Evolutionary conservation across 2,888 invertebrate species (phyloP).

Genomic region (Loripinus fragilis): DNA sequence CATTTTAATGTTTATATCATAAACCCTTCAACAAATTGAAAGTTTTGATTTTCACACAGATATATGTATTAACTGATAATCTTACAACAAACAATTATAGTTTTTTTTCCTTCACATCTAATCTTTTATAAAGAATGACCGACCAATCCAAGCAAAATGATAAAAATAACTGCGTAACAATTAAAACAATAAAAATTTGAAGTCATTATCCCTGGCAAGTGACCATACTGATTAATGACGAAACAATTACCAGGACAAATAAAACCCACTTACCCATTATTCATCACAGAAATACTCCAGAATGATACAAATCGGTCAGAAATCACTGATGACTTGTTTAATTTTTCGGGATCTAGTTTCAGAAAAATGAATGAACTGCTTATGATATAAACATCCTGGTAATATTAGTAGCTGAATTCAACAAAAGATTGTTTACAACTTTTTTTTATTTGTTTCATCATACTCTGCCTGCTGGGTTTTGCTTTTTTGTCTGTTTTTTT

Average conservation of each 20-base stretch:
- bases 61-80: not conserved
- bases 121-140: not conserved
- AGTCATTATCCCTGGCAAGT: conserved; percentile 9
- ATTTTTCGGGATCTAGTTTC: not conserved
- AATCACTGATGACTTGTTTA: not conserved
- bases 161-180: not conserved
- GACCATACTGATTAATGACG: not conserved
- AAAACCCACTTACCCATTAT: conserved; percentile 9
- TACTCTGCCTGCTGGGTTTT: too few species aligned
- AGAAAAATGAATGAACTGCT: too few species aligned
- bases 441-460: too few species aligned
- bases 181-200: conserved; percentile 5
- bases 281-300: not conserved
- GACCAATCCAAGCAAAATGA: not conserved
- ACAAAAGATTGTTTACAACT: too few species aligned
- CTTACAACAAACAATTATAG: too few species aligned
- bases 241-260: not conserved
- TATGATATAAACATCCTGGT: too few species aligned
- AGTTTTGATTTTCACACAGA: not conserved
- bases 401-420: too few species aligned
- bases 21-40: not conserved
- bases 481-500: too few species aligned
- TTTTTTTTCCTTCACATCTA: not conserved
- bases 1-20: not conserved
- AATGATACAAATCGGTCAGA: not conserved